Base-by-base conservation (phyloP, 92 coral and sea anemone genomes). In the Siderastrea siderea region DNA sequence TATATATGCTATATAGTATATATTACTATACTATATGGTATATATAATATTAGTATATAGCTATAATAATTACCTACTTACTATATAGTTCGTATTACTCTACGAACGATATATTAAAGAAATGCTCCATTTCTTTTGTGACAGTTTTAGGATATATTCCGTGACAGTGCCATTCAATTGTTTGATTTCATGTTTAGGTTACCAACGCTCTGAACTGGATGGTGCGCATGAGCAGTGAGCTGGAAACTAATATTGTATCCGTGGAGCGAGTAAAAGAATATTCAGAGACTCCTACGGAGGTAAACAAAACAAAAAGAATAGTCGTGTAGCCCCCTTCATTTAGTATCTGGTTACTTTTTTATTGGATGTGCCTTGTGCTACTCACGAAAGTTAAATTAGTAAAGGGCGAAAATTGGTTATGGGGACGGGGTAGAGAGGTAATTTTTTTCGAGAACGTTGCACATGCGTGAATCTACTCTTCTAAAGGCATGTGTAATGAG, bases 211-310 rank as follows among this genome's bases (percentile, higher is more conserved):
- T 96, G 14, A 96, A 96, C 89, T 93, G 95, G 99, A 93, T 95
- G 98, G 99, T 96, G 46, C 95, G 98, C 12, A 92, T 91, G 95
- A 93, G 96, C 44, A 95, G 96, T 73, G 99, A 96, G 50, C 76
- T 96, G 90, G 99, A 96, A 87, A 94, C 99, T 19, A 95, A 93
- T 49, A 96, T 96, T 45, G 99, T 96, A 45, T 90, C 99, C 0
- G 99, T 96, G 19, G 99, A 96, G 76, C 82, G 98, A 47, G 92
- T 94, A 3, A 93, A 93, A 69, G 98, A 96, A 58, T 96, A 96
- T 75, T 69, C 99, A 16, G 94, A 95, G 19, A 80, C 96, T 10
- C 85, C 95, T 15, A 90, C 94, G 13, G 99, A 96, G 94, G 98
- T 93, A 86, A 9, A 62, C 14, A 47, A 47, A 61, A 17, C 48